Base-by-base conservation (phyloP, 30 jellyfish, hydroid and myxozoan species). In the Turritopsis dohrnii region DNA sequence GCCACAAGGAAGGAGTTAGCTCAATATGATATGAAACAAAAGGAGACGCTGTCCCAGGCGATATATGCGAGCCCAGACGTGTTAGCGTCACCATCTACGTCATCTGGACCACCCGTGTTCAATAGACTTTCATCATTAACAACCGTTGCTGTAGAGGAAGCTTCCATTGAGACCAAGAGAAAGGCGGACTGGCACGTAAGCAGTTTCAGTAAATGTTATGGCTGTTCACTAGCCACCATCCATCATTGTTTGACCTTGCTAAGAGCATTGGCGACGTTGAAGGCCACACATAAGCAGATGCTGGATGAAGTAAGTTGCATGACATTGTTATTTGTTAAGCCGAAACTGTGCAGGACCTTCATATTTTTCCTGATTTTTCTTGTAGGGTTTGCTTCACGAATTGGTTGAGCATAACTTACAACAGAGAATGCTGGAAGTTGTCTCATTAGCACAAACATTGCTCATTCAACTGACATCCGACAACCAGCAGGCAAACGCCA, bases 1-100 rank as follows among this genome's bases (percentile, higher is more conserved):
- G 98, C 98, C 72, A 82, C 89, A 29, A 71, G 98, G 28, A 83
- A 84, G 85, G 98, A 92, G 75, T 89, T 92, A 52, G 76, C 92
- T 3, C 54, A 84, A 7, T 92, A 92, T 76, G 98, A 92, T 74
- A 81, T 28, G 29, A 81, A 88, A 52, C 96, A 86, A 29, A 94
- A 92, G 74, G 92, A 92, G 29, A 87, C 89, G 0, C 73, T 88
- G 26, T 77, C 96, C 28, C 84, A 88, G 29, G 96, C 84, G 29
- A 80, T 92, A 54, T 76, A 89, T 25, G 82, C 91, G n/a, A 92
- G 89, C 52, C 98, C 98, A 21, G 89, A 81, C 23, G 85, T 85
- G 16, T 71, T 92, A 0, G 41, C 84, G 24, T 85, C 87, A 20
- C 98, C 98, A 22, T 69, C 84, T 24, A 21, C 88, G 18, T 65